phyloP scores from a whole-genome alignment of 2,113 vertebrate species.

The Malurus melanocephalus region DNA sequence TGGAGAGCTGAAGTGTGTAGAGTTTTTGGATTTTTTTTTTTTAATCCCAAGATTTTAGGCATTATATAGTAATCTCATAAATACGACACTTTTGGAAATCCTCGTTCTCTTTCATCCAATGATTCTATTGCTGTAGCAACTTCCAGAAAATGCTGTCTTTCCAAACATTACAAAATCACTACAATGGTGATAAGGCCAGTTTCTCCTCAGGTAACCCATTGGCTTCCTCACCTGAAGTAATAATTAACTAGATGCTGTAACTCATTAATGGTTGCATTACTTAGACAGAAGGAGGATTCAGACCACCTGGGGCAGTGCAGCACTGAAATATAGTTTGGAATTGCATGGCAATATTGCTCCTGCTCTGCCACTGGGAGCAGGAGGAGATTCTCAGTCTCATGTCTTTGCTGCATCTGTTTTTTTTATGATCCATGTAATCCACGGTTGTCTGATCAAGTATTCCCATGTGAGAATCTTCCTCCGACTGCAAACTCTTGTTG shows the following conservation, averaged over 20 bases:
- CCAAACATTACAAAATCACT: not conserved
- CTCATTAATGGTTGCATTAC: not conserved
- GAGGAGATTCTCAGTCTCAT: not conserved
- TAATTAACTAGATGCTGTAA: not conserved
- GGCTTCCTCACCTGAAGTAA: not conserved
- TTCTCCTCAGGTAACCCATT: not conserved
- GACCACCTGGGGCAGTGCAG: not conserved
- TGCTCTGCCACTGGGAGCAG: not conserved
- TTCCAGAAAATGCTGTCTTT: not conserved
- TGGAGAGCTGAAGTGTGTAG: not conserved
- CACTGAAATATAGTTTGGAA: not conserved
- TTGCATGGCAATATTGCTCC: not conserved
- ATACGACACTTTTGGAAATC: not conserved
- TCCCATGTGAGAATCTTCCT: not conserved
- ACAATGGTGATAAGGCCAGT: not conserved
- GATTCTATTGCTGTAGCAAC: not conserved
- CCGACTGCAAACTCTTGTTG: not conserved
- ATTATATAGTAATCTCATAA: not conserved
- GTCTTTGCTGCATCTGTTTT: not conserved
- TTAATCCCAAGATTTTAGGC: not conserved
- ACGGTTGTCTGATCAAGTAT: not conserved
- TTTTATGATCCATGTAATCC: rapidly evolving
- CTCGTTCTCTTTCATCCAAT: not conserved
- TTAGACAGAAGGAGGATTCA: not conserved
- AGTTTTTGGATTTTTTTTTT: not conserved